Evolutionary conservation across 2,797 vertebrate species (phyloP).

Genomic region (Aselliscus stoliczkanus): DNA sequence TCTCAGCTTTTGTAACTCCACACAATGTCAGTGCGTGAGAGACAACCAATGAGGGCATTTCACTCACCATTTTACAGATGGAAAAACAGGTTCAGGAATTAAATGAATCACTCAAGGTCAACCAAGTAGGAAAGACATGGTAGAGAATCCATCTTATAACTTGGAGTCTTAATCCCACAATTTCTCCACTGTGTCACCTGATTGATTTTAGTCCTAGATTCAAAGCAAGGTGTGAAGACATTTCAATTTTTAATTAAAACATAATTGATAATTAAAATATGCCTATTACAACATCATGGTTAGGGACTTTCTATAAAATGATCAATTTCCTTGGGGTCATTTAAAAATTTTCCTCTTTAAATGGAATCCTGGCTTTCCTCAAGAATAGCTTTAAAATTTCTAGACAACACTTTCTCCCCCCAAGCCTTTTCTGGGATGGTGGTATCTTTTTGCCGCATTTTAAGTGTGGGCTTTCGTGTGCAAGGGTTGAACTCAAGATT

Average conservation of each 20-base stretch:
- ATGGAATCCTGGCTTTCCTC: not conserved
- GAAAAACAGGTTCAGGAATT: not conserved
- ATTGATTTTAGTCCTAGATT: not conserved
- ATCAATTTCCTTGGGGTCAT: not conserved
- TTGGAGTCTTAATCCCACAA: not conserved
- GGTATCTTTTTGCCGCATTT: not conserved
- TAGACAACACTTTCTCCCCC: not conserved
- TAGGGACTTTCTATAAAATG: not conserved
- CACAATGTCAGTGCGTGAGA: not conserved
- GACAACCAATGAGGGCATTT: not conserved
- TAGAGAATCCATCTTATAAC: not conserved
- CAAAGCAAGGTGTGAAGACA: not conserved
- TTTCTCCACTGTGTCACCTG: too few species aligned
- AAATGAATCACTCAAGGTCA: not conserved
- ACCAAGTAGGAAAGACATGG: not conserved
- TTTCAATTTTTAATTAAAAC: not conserved
- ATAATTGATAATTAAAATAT: not conserved
- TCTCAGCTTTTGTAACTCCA: not conserved
- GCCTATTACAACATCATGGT: not conserved
- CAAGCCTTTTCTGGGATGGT: not conserved
- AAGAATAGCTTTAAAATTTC: constrained; percentile 4
- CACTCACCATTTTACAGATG: not conserved
- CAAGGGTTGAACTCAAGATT: not conserved
- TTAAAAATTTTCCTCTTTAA: not conserved
- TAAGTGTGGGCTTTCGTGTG: not conserved